Conservation (phyloP, 2,888 invertebrate genomes). For the Clanis bilineata region DNA sequence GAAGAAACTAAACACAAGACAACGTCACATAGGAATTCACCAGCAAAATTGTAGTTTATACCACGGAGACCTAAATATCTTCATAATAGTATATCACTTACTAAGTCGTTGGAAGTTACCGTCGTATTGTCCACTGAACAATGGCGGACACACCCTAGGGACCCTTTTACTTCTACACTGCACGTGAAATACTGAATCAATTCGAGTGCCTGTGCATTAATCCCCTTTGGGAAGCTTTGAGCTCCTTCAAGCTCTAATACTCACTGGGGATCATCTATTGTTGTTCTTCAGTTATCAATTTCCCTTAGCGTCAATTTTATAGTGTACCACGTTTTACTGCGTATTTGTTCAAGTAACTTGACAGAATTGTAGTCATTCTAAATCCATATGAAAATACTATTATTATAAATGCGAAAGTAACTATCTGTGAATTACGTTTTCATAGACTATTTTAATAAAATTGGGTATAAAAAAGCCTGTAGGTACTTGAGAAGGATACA, state of each 20-base stretch:
- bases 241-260: conserved; percentile 33
- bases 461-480: no score
- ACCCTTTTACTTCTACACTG: conserved; percentile 46
- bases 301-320: background rate
- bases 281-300: conserved; percentile 19
- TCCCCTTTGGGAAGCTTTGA: conserved; percentile 44
- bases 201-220: conserved; percentile 37
- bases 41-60: background rate
- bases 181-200: conserved; percentile 42
- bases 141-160: conserved; percentile 40
- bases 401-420: no score
- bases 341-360: no score
- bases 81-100: conserved; percentile 6
- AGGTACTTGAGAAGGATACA: no score
- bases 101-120: conserved; percentile 11
- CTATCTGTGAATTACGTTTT: no score
- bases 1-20: background rate
- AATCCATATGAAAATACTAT: no score
- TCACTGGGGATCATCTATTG: conserved; percentile 33
- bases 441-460: no score
- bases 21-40: background rate
- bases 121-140: conserved; percentile 43
- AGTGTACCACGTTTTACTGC: no score
- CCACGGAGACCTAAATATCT: background rate
- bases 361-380: no score